Percentiles rank a stretch among this genome's conserved stretches.
Conservation (phyloP, 1,140 invertebrate genomes). For the Monomorium pharaonis region DNA sequence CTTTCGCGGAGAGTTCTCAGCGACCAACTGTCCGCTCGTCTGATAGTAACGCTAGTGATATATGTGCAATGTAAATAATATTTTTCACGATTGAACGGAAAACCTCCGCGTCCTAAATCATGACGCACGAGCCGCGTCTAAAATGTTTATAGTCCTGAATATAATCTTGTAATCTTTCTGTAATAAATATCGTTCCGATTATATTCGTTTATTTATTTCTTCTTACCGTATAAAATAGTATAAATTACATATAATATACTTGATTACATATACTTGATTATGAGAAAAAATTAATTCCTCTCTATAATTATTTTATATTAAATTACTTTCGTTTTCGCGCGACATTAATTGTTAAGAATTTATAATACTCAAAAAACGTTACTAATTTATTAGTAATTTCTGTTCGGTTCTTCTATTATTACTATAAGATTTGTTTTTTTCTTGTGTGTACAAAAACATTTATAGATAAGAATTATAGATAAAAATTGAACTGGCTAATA, state of each 20-base stretch:
- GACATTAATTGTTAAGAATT: neutral
- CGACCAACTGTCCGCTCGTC: constrained; percentile 67
- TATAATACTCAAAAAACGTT: neutral
- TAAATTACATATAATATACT: neutral
- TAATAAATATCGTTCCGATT: constrained; percentile 30
- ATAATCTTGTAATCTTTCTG: constrained; percentile 30
- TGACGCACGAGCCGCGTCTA: neutral
- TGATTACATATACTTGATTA: neutral
- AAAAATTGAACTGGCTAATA: neutral
- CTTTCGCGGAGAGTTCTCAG: constrained; percentile 51
- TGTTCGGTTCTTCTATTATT: neutral
- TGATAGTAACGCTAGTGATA: constrained; percentile 77
- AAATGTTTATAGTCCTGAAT: constrained; percentile 57
- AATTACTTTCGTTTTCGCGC: neutral
- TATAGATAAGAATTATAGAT: neutral
- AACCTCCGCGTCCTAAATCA: constrained; percentile 15
- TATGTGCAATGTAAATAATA: constrained; percentile 83
- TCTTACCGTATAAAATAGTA: neutral
- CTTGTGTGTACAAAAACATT: neutral
- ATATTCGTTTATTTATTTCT: neutral
- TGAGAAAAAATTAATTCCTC: neutral
- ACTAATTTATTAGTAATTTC: neutral
- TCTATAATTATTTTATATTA: neutral
- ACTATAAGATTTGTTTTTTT: neutral
- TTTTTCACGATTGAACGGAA: constrained; percentile 80